These are phyloP conservation scores for Phragmatobia fuliginosa DNA, from an alignment of 2,888 invertebrate genomes.

Conservation along the genomic window DNA sequence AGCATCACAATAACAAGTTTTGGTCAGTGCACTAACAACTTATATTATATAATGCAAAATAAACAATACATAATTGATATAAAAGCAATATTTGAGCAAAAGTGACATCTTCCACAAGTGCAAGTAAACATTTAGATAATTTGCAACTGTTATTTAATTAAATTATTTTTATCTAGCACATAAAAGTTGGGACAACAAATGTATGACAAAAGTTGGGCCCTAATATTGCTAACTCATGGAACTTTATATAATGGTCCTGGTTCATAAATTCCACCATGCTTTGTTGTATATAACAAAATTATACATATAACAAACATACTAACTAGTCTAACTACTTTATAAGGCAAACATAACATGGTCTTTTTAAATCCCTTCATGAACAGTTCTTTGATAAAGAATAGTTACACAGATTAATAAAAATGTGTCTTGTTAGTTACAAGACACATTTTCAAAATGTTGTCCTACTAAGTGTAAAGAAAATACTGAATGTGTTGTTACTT, in stretches of 20 bases:
- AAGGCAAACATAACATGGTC: neutral
- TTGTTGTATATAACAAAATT: slow-evolving; percentile 19
- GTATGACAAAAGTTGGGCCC: neutral
- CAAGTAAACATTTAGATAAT: slow-evolving; percentile 42
- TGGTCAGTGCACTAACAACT: neutral
- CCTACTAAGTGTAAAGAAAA: neutral
- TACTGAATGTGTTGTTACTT: neutral
- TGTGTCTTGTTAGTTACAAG: neutral
- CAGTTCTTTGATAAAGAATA: neutral
- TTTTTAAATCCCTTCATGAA: neutral
- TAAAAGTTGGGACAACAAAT: neutral
- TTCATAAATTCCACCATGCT: slow-evolving; percentile 11
- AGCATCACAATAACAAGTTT: neutral
- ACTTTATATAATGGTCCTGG: neutral
- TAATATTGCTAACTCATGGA: neutral
- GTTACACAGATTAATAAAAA: slow-evolving; percentile 8
- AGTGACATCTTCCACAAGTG: slow-evolving; percentile 39
- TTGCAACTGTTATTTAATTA: slow-evolving; percentile 48
- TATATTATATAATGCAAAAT: slow-evolving; percentile 20
- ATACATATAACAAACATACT: slow-evolving; percentile 35
- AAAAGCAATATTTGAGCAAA: slow-evolving; percentile 16
- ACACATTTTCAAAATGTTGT: neutral
- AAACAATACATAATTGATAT: slow-evolving; percentile 14
- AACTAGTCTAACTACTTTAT: slow-evolving; percentile 14
- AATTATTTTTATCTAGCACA: neutral